phyloP scores from a whole-genome alignment of 1,140 invertebrate species.

The Chionoecetes opilio region DNA sequence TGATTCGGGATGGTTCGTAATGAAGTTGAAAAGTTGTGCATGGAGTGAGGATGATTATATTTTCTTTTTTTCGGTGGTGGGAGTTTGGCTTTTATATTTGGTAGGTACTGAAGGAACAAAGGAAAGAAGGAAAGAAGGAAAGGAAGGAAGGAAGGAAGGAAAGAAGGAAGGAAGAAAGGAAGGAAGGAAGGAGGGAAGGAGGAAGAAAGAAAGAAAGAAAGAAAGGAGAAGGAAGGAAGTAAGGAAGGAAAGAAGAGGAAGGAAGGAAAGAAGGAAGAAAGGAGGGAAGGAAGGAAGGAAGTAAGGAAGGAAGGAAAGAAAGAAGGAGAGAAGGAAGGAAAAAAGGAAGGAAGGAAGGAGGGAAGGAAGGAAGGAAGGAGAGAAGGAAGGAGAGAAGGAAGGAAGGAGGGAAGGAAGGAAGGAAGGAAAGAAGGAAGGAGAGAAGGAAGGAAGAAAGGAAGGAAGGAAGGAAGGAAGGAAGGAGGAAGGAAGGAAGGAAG shows the following conservation, averaged over 20 bases:
- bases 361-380: neutral
- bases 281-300: neutral
- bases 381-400: neutral
- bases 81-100: too few species aligned
- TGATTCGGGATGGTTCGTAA: too few species aligned
- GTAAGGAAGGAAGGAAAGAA: neutral
- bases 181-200: constrained; percentile 13
- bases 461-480: too few species aligned
- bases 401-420: neutral
- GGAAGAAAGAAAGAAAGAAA: constrained; percentile 29
- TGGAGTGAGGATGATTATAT: too few species aligned
- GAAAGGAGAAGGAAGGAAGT: neutral
- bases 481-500: too few species aligned
- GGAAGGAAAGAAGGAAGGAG: too few species aligned
- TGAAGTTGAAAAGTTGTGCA: too few species aligned
- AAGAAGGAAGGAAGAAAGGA: constrained; percentile 28
- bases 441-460: too few species aligned
- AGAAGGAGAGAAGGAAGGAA: neutral
- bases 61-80: too few species aligned
- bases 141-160: neutral
- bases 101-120: neutral
- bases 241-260: constrained; percentile 1
- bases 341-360: neutral
- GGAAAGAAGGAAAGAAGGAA: constrained; percentile 28
- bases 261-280: neutral